phyloP scores from a whole-genome alignment of 2,113 vertebrate species.

The Cavia porcellus region DNA sequence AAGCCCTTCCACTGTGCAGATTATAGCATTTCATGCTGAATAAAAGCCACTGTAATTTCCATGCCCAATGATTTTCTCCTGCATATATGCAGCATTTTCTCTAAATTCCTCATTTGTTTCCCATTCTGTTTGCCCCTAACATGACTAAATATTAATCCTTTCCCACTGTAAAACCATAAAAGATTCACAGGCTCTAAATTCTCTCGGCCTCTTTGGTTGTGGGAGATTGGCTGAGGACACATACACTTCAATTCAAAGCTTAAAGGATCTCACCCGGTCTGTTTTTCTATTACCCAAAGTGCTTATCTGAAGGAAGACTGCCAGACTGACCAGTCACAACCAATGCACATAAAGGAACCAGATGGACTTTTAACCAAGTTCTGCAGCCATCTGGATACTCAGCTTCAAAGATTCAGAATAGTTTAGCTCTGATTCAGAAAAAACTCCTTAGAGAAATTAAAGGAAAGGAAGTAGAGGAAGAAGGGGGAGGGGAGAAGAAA shows the following conservation, averaged over 20 bases:
- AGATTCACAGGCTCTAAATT: conserved; percentile 55
- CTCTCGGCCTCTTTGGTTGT: conserved; percentile 17
- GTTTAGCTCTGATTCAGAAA: not conserved
- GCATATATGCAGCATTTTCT: conserved; percentile 76
- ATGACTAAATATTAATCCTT: conserved; percentile 85
- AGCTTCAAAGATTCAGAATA: not conserved
- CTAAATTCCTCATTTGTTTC: conserved; percentile 83
- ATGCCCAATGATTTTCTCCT: conserved; percentile 76
- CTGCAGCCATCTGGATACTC: not conserved
- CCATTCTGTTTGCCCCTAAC: conserved; percentile 77
- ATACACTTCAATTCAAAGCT: conserved; percentile 14
- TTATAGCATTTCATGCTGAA: conserved; percentile 58
- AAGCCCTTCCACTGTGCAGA: conserved; percentile 55
- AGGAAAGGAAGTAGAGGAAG: not conserved
- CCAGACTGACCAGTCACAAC: not conserved
- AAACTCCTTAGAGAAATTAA: not conserved
- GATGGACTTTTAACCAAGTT: not conserved
- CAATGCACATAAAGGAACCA: not conserved
- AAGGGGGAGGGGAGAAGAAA: not conserved
- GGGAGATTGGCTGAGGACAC: not conserved
- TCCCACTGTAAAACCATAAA: conserved; percentile 83
- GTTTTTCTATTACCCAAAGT: conserved; percentile 33
- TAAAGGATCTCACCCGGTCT: conserved; percentile 4
- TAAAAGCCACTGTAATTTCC: conserved; percentile 75
- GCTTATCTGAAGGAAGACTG: conserved; percentile 20